Evolutionary conservation across 2,113 vertebrate genomes (phyloP), one percentile per base, ranked within the genome.

Genomic region (Mobula birostris): DNA sequence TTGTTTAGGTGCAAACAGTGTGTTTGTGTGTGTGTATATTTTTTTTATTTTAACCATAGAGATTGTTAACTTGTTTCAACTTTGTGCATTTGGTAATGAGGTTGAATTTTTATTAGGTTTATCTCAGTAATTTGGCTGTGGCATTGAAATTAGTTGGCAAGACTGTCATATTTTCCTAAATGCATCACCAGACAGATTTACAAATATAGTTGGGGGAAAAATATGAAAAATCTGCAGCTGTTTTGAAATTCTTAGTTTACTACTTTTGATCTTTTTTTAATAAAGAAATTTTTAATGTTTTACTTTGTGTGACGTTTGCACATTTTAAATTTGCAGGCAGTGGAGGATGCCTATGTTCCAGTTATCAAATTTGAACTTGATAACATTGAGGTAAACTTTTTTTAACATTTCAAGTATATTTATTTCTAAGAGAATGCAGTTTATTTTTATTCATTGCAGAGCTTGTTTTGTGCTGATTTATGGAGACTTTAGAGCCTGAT

Each of bases 361-460:
- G 98, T 99, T 96, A 97, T 99, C 95, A 99, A 99, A 95, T 99
- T 99, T 96, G 98, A 98, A 96, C 99, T 99, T 97, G 97, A 98
- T 95, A 98, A 98, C 94, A 99, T 99, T 95, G 99, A 99, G 98
- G 99, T 99, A 97, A 97, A 96, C 19, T 11, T 61, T 27, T 58
- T 27, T 56, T 76, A 6, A 24, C 40, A 29, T 2, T 48, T 1
- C 56, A 66, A 2, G 61, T 58, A 5, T 12, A 58, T 48, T 8
- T 36, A 94, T 56, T 76, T n/a, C 32, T 58, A 88, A 66, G 24
- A 36, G 12, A 77, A 27, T 32, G 15, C 24, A 56, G 68, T n/a
- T 1, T 76, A 32, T 77, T 80, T n/a, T 61, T 24, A 21, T 56
- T 24, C 17, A 32, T 56, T n/a, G 17, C 24, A 61, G 5, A 2